Evolutionary conservation across 2,888 invertebrate genomes (phyloP).

Genomic region (Cynaeus angustus): DNA sequence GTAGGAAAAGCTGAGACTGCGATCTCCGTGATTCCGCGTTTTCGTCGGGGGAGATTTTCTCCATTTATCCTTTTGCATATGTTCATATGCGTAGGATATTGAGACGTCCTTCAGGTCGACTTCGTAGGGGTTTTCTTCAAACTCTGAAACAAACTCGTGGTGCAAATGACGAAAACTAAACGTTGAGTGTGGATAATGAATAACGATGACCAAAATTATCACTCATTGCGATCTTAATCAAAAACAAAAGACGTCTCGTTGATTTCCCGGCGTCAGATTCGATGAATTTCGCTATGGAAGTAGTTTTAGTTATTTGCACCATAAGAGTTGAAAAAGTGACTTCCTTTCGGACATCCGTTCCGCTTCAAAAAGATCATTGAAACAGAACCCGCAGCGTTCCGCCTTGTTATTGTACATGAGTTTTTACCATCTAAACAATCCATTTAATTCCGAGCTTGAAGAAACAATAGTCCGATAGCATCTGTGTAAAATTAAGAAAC

Average conservation of each 20-base stretch:
- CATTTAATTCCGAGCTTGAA: conserved; percentile 16
- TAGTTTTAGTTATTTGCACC: conserved; percentile 2
- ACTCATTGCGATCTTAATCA: too few relatives aligned
- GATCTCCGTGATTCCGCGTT: conserved; percentile 51
- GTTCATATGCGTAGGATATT: conserved; percentile 34
- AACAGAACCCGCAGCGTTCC: too few relatives aligned
- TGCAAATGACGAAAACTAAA: too few relatives aligned
- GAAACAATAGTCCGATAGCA: conserved; percentile 34
- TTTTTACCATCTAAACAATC: conserved; percentile 11
- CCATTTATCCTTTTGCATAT: conserved; percentile 36
- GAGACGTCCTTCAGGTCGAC: conserved; percentile 36
- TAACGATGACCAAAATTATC: too few relatives aligned
- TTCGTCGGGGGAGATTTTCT: conserved; percentile 44
- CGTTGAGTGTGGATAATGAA: too few relatives aligned
- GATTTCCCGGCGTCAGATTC: too few relatives aligned
- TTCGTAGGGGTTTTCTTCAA: conserved; percentile 45
- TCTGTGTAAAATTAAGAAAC: conserved; percentile 34
- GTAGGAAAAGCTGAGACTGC: conserved; percentile 63
- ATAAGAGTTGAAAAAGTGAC: neutral
- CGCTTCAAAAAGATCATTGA: neutral
- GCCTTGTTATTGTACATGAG: neutral
- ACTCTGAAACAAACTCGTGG: conserved; percentile 14
- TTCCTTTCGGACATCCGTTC: neutral
- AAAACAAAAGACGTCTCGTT: too few relatives aligned
- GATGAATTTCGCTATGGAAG: too few relatives aligned